Evolutionary conservation across 2,888 invertebrate genomes (phyloP).

Genomic region (Sinodicranocentrus sp.): DNA sequence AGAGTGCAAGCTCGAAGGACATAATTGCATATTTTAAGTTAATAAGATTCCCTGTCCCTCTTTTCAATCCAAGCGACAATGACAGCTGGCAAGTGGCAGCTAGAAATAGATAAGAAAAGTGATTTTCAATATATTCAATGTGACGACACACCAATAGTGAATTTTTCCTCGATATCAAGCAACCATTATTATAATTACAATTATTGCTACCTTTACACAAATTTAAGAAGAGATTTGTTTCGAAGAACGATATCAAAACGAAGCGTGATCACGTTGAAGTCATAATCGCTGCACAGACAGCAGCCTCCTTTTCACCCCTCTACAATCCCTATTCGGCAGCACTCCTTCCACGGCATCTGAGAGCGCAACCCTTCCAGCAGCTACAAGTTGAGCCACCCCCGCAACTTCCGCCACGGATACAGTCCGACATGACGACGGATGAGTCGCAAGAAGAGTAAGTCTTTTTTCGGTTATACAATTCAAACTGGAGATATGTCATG

Average conservation of each 20-base stretch:
- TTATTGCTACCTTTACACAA: background rate
- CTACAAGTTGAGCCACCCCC: conserved; percentile 65
- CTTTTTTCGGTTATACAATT: too few species aligned
- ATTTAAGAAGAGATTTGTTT: conserved; percentile 25
- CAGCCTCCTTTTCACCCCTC: conserved; percentile 40
- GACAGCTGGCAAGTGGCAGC: conserved; percentile 65
- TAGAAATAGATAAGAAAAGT: conserved; percentile 56
- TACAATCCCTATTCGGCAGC: conserved; percentile 47
- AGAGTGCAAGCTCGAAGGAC: background rate
- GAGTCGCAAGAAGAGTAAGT: conserved; percentile 65
- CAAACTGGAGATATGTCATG: too few species aligned
- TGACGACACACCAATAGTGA: conserved; percentile 2
- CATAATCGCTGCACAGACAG: conserved; percentile 62
- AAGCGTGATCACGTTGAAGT: conserved; percentile 58
- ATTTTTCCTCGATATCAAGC: background rate
- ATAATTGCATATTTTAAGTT: background rate
- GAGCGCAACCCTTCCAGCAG: conserved; percentile 52
- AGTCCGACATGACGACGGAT: conserved; percentile 65
- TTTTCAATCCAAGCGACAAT: conserved; percentile 36
- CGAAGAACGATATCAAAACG: conserved; percentile 46
- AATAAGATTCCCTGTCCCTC: background rate
- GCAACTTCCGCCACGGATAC: conserved; percentile 64
- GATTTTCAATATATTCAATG: conserved; percentile 16
- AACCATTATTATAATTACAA: background rate
- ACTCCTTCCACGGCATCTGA: conserved; percentile 44